A percentile compares a stretch with the other conserved stretches of the same genome.
These are phyloP conservation scores for Stenopsyche tienmushanensis DNA, from an alignment of 1,140 invertebrate species.

Conservation along the genomic window DNA sequence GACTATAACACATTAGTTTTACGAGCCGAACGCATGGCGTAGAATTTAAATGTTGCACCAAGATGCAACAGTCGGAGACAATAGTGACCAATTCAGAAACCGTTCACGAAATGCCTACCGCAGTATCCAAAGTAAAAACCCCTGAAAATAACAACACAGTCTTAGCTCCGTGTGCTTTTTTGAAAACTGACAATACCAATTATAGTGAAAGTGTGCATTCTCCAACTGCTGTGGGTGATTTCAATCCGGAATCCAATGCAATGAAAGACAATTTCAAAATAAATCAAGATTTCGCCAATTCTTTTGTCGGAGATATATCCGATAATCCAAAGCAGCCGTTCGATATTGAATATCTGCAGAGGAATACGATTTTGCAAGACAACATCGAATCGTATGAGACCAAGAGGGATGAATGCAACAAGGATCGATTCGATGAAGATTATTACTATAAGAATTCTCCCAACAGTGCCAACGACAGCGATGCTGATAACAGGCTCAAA, in stretches of 20 bases:
- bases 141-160: slow-evolving; percentile 39
- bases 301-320: slow-evolving; percentile 22
- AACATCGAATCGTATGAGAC: not conserved
- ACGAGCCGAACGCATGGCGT: slow-evolving; percentile 21
- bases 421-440: slow-evolving; percentile 26
- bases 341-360: slow-evolving; percentile 16
- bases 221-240: slow-evolving; percentile 17
- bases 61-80: slow-evolving; percentile 40
- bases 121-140: slow-evolving; percentile 33
- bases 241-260: slow-evolving; percentile 4
- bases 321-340: slow-evolving; percentile 21
- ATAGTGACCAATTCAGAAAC: slow-evolving; percentile 21
- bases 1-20: no score
- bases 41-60: slow-evolving; percentile 29
- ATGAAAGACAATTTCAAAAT: slow-evolving; percentile 39
- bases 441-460: slow-evolving; percentile 36
- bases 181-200: not conserved
- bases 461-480: slow-evolving; percentile 37
- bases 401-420: slow-evolving; percentile 7
- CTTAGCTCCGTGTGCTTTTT: slow-evolving; percentile 16
- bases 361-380: not conserved
- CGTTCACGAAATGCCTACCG: slow-evolving; percentile 36
- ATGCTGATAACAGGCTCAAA: slow-evolving; percentile 36
- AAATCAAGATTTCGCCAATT: slow-evolving; percentile 12
- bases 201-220: not conserved